Evolutionary conservation across 2,797 vertebrate genomes (phyloP).

Genomic region (Sebastes cheni): DNA sequence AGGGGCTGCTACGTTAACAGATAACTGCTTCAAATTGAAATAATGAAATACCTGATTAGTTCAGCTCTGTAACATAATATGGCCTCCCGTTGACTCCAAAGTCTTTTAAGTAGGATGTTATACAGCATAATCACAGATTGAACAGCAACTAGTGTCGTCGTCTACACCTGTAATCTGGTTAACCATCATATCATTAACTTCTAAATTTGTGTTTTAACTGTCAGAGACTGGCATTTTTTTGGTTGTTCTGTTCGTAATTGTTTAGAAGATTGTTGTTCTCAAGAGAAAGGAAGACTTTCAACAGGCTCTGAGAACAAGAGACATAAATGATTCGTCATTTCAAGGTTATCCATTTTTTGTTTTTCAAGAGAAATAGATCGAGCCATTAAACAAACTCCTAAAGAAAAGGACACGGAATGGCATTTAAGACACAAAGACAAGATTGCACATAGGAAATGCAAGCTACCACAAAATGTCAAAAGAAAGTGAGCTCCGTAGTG

Average conservation of each 20-base stretch:
- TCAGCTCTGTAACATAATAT: background rate
- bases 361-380: background rate
- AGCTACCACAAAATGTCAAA: conserved; percentile 1
- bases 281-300: background rate
- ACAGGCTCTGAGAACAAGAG: background rate
- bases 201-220: background rate
- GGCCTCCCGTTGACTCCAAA: background rate
- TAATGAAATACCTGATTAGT: conserved; percentile 13
- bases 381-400: background rate
- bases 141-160: background rate
- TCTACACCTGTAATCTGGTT: background rate
- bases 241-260: background rate
- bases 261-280: background rate
- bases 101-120: background rate
- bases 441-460: background rate
- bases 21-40: conserved; percentile 1
- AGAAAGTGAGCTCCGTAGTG: background rate
- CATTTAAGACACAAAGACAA: conserved; percentile 16
- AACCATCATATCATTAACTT: background rate
- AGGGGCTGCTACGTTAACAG: background rate
- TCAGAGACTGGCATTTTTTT: background rate
- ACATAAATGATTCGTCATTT: background rate
- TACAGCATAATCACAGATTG: background rate
- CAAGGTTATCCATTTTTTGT: background rate
- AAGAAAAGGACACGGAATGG: background rate